Percentiles rank a stretch among this genome's conserved stretches.
These are phyloP conservation scores for Epirrita christyi DNA, from an alignment of 2,888 invertebrate species.

Conservation along the genomic window DNA sequence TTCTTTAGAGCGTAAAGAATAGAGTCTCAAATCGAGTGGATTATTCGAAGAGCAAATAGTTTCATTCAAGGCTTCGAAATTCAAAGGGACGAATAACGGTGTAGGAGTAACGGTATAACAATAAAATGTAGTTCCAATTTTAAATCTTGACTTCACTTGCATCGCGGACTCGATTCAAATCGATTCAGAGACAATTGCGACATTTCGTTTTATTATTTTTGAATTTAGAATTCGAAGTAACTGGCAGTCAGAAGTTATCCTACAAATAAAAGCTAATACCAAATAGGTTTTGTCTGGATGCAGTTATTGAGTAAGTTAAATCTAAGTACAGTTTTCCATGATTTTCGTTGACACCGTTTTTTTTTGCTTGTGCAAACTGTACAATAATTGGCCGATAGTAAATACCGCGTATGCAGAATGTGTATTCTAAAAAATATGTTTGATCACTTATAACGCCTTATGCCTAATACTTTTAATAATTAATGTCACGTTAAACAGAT, in stretches of 20 bases:
- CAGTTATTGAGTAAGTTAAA: too few species aligned
- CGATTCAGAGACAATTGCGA: constrained; percentile 54
- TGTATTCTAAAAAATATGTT: too few species aligned
- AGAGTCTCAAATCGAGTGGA: constrained; percentile 4
- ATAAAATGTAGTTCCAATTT: constrained; percentile 62
- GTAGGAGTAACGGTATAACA: constrained; percentile 43
- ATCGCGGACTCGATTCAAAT: constrained; percentile 50
- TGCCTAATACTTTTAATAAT: too few species aligned
- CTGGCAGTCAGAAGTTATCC: constrained; percentile 11
- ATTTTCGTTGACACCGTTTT: too few species aligned
- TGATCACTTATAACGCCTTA: too few species aligned
- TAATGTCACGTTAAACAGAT: too few species aligned
- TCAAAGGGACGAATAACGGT: constrained; percentile 76
- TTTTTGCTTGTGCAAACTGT: too few species aligned
- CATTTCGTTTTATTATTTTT: constrained; percentile 47
- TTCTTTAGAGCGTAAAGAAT: background rate
- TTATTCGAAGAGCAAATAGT: background rate
- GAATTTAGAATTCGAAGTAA: constrained; percentile 47
- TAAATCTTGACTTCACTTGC: constrained; percentile 36
- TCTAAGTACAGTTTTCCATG: too few species aligned
- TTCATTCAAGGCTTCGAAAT: constrained; percentile 49
- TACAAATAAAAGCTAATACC: background rate
- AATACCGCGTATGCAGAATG: too few species aligned
- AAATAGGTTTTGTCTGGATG: too few species aligned
- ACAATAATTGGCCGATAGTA: too few species aligned